phyloP scores from a whole-genome alignment of 2,797 vertebrate species.

The Helostoma temminkii region DNA sequence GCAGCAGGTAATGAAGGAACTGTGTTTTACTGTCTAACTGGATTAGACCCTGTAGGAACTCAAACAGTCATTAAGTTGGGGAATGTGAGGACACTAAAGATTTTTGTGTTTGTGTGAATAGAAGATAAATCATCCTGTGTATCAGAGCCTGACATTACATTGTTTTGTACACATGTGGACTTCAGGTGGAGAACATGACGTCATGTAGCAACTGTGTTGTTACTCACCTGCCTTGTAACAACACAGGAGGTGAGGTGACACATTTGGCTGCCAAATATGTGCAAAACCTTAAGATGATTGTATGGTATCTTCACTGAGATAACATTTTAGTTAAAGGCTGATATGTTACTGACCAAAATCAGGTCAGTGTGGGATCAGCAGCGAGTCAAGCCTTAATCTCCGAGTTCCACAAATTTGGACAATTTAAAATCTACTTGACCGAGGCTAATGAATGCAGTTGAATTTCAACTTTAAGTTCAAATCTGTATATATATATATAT shows the following conservation, averaged over 20 bases:
- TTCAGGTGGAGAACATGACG: constrained; percentile 7
- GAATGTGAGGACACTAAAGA: constrained; percentile 1
- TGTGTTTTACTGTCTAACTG: constrained; percentile 29
- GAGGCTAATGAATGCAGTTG: not conserved
- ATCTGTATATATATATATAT: constrained; percentile 10
- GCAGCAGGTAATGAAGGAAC: constrained; percentile 72
- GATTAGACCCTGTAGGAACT: constrained; percentile 31
- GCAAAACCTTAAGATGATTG: not conserved
- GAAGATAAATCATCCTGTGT: constrained; percentile 3
- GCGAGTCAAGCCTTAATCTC: constrained; percentile 7
- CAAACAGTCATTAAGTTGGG: constrained; percentile 49
- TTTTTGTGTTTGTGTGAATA: constrained; percentile 6
- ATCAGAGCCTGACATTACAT: constrained; percentile 3
- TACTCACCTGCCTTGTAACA: constrained; percentile 7
- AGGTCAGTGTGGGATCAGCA: not conserved
- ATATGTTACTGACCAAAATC: constrained; percentile 1
- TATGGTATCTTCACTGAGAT: not conserved
- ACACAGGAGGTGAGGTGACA: not conserved
- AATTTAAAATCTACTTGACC: constrained; percentile 2
- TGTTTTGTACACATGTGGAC: constrained; percentile 35
- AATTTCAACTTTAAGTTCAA: constrained; percentile 7
- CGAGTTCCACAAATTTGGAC: constrained; percentile 18
- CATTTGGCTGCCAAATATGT: not conserved
- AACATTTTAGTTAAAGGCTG: not conserved
- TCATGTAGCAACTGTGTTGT: constrained; percentile 7